Evolutionary conservation across 2,888 invertebrate genomes (phyloP).

Genomic region (Acleris sparsana): DNA sequence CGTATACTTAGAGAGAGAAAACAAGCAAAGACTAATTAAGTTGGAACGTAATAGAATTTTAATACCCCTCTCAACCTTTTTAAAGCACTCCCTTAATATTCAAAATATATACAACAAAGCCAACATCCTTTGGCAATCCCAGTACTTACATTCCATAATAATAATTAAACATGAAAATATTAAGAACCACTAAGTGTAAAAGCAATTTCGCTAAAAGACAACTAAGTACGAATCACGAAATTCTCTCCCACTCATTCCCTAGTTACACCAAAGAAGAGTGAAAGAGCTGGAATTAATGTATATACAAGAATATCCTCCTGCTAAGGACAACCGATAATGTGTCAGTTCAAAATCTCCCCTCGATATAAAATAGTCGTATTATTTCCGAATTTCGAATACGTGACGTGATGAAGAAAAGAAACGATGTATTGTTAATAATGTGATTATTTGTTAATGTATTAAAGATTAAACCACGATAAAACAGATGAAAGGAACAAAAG

Average conservation of each 20-base stretch:
- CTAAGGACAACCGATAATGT: not conserved
- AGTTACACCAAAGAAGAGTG: too few relatives aligned
- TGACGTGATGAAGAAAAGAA: constrained; percentile 13
- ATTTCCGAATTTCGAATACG: constrained; percentile 45
- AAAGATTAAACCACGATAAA: not conserved
- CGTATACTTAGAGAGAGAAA: too few relatives aligned
- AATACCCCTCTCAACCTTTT: too few relatives aligned
- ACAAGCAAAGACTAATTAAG: too few relatives aligned
- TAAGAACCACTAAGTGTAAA: constrained; percentile 42
- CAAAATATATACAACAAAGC: too few relatives aligned
- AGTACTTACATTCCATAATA: not conserved
- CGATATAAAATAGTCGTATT: constrained; percentile 52
- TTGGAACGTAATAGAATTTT: too few relatives aligned
- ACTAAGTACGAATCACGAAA: not conserved
- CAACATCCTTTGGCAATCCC: not conserved
- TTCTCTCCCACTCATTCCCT: too few relatives aligned
- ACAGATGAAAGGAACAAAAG: not conserved
- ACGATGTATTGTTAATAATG: constrained; percentile 14
- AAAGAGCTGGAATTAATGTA: too few relatives aligned
- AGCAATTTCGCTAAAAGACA: constrained; percentile 69
- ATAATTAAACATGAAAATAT: constrained; percentile 35
- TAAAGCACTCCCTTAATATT: too few relatives aligned
- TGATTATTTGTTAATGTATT: constrained; percentile 18
- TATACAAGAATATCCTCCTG: constrained; percentile 1
- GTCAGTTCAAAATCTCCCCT: constrained; percentile 26